A percentile compares a stretch with the other conserved stretches of the same genome.
Conservation (phyloP, 2,797 vertebrate species). For the Podarcis siculus region DNA sequence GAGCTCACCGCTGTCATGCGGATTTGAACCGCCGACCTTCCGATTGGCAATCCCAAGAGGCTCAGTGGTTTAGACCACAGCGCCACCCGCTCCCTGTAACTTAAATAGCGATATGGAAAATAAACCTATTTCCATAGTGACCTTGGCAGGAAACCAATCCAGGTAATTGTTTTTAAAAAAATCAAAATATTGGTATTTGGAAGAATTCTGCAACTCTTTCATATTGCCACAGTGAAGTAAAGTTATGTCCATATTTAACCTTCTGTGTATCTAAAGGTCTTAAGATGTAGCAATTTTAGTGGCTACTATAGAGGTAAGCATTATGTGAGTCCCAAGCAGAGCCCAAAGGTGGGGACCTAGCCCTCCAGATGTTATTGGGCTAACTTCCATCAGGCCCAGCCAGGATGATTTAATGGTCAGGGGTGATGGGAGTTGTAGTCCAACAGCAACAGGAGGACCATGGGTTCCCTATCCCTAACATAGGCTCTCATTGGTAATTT, state of each 20-base stretch:
- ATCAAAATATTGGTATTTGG: neutral
- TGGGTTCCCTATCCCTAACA: too few relatives aligned
- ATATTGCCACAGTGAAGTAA: neutral
- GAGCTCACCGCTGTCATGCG: too few relatives aligned
- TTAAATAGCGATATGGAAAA: neutral
- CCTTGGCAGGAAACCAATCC: neutral
- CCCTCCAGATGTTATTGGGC: too few relatives aligned
- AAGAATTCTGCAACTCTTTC: too few relatives aligned
- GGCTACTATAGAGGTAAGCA: neutral
- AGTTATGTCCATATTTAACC: neutral
- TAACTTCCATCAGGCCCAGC: too few relatives aligned
- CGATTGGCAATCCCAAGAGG: too few relatives aligned
- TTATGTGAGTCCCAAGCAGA: neutral
- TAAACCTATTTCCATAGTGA: neutral
- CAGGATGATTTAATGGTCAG: too few relatives aligned
- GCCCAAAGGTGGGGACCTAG: neutral
- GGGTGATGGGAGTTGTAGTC: too few relatives aligned
- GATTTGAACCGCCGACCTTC: too few relatives aligned
- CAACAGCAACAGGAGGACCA: too few relatives aligned
- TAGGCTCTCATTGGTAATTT: neutral
- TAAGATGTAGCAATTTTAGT: neutral
- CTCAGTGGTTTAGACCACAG: too few relatives aligned
- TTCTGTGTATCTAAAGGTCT: neutral
- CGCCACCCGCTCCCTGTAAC: neutral
- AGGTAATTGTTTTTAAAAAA: too few relatives aligned